These are phyloP conservation scores for Limosa lapponica DNA, from an alignment of 2,797 vertebrate genomes.

Conservation along the genomic window DNA sequence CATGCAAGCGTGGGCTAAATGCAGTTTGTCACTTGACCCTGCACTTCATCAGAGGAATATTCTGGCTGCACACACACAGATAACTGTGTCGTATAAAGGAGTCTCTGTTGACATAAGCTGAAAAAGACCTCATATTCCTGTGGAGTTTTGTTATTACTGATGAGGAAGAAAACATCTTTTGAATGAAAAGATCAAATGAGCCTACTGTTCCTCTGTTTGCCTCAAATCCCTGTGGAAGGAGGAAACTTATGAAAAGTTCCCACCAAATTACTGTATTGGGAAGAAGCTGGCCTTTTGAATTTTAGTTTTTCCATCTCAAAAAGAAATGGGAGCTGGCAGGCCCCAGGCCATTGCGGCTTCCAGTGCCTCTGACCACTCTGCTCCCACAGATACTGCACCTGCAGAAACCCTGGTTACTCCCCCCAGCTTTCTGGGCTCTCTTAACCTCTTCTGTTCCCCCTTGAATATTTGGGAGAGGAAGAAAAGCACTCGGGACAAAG, in stretches of 20 bases:
- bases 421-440: background rate
- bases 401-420: background rate
- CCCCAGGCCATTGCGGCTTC: background rate
- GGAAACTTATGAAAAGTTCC: background rate
- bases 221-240: background rate
- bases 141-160: background rate
- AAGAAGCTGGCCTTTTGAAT: background rate
- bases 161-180: background rate
- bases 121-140: background rate
- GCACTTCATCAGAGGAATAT: background rate
- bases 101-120: background rate
- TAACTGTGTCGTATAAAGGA: background rate
- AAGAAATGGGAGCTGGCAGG: background rate
- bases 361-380: background rate
- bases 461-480: background rate
- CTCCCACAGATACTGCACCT: background rate
- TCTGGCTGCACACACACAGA: background rate
- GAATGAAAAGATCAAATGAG: background rate
- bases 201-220: background rate
- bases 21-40: background rate
- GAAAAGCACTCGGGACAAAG: background rate
- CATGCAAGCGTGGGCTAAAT: background rate
- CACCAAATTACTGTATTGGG: background rate
- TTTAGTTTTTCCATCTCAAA: background rate
- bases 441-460: background rate